Evolutionary conservation across 2,888 invertebrate species (phyloP), one percentile per base, ranked within the genome.

Genomic region (Danaus chrysippus): DNA sequence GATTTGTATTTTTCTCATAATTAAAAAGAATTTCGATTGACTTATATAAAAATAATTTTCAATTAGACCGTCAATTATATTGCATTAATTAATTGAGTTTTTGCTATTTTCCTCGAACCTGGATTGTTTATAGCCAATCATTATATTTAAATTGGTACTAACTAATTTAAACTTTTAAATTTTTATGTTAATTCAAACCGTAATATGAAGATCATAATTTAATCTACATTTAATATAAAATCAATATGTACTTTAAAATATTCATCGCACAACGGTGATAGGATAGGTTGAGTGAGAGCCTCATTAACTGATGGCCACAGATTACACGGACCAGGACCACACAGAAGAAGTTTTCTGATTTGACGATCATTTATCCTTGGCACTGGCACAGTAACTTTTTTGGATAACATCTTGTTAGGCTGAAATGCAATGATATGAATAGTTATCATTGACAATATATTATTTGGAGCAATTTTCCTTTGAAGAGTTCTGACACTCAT

Each of bases 401-500:
- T 62, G 3, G 68, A 68, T 10, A 54, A 53, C 68, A 68, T 69
- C 12, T 62, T 12, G 10, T 6, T 54, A n/a, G 41, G 10, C 54
- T 58, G 13, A 11, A 62, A 58, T 34, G 8, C 6, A 34, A 34
- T 8, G 8, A 34, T 5, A 5, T 34, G 6, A 34, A 34, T 34
- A 34, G 23, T 34, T 34, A 34, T 34, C 23, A 3, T 34, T 34
- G 0, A 34, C 3, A 34, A 34, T 34, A 34, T 34, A 34, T 34
- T 5, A 0, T 5, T 34, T 5, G 23, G 23, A 34, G 73, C 77
- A 76, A 81, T 79, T 82, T 84, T 80, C 78, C 78, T 77, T 71
- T 81, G 80, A 81, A 83, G 86, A 86, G 86, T 87, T 86, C 86
- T 77, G 77, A 81, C 83, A 85, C 84, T 84, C 80, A 71, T 63